Percentiles rank a stretch among this genome's conserved stretches.
Conservation (phyloP, 2,888 invertebrate genomes). For the Ornithoptera priamus region DNA sequence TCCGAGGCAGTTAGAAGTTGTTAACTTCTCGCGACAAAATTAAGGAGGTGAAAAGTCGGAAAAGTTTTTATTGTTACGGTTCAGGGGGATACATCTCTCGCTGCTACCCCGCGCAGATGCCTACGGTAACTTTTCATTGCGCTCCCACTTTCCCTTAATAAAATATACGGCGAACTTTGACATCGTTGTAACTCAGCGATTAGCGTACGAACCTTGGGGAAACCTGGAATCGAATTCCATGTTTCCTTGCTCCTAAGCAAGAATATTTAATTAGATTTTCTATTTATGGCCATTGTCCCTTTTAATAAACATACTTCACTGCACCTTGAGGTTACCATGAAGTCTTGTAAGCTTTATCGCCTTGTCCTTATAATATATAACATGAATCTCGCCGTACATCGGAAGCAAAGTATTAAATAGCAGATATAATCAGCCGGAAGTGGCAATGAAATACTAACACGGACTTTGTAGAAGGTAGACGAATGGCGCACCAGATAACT, state of each 20-base stretch:
- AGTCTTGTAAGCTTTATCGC: too few species aligned
- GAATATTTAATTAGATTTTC: too few species aligned
- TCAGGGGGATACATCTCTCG: conserved; percentile 45
- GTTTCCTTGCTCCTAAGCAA: too few species aligned
- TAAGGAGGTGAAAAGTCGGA: conserved; percentile 56
- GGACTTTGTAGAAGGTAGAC: conserved; percentile 36
- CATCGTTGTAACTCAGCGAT: neutral
- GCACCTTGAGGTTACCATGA: too few species aligned
- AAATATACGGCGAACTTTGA: conserved; percentile 8
- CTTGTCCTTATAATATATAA: too few species aligned
- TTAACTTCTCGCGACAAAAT: conserved; percentile 45
- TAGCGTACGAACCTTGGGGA: too few species aligned
- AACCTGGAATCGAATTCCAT: too few species aligned
- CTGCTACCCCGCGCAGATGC: conserved; percentile 31
- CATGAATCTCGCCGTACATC: too few species aligned
- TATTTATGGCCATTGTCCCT: too few species aligned
- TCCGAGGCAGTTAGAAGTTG: conserved; percentile 25
- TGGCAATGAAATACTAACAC: conserved; percentile 29
- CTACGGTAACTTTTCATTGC: conserved; percentile 18
- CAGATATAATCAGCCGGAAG: conserved; percentile 28
- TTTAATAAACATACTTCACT: too few species aligned
- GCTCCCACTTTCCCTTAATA: conserved; percentile 16
- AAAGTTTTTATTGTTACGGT: conserved; percentile 60
- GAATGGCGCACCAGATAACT: conserved; percentile 62
- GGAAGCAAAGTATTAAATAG: neutral